Evolutionary conservation across 2,113 vertebrate species (phyloP).

Genomic region (Panthera uncia): DNA sequence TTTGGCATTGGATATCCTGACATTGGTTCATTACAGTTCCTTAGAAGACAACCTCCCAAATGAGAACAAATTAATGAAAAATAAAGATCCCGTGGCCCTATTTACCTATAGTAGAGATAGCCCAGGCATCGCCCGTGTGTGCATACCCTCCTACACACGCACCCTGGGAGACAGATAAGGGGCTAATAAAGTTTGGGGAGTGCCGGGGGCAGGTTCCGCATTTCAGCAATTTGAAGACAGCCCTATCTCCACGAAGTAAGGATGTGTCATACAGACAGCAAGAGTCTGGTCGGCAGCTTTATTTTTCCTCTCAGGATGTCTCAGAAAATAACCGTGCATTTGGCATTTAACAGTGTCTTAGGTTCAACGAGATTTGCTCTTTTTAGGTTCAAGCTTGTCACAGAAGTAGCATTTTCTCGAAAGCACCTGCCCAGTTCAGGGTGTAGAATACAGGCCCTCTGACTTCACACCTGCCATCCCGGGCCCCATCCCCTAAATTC

Average conservation of each 20-base stretch:
- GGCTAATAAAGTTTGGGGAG: slow-evolving; percentile 64
- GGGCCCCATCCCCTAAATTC: neutral
- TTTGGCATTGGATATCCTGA: slow-evolving; percentile 66
- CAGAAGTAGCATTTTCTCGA: neutral
- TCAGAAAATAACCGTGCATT: slow-evolving; percentile 31
- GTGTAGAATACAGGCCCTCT: neutral
- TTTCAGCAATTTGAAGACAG: slow-evolving; percentile 5
- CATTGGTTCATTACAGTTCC: slow-evolving; percentile 66
- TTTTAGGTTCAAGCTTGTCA: neutral
- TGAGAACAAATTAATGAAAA: slow-evolving; percentile 70
- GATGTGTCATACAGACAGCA: neutral
- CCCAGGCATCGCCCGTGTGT: neutral
- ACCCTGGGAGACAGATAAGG: slow-evolving; percentile 47
- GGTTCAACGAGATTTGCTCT: neutral
- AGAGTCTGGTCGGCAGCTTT: slow-evolving; percentile 26
- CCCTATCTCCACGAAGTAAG: neutral
- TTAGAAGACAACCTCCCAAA: slow-evolving; percentile 68
- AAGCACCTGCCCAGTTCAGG: neutral
- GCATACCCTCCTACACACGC: neutral
- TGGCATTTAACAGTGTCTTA: neutral
- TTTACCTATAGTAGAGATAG: slow-evolving; percentile 45
- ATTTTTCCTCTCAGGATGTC: slow-evolving; percentile 19
- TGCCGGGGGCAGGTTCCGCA: neutral
- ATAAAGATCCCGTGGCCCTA: slow-evolving; percentile 56
- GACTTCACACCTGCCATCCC: neutral